Evolutionary conservation across 2,797 vertebrate species (phyloP).

Genomic region (Botia almorhae): DNA sequence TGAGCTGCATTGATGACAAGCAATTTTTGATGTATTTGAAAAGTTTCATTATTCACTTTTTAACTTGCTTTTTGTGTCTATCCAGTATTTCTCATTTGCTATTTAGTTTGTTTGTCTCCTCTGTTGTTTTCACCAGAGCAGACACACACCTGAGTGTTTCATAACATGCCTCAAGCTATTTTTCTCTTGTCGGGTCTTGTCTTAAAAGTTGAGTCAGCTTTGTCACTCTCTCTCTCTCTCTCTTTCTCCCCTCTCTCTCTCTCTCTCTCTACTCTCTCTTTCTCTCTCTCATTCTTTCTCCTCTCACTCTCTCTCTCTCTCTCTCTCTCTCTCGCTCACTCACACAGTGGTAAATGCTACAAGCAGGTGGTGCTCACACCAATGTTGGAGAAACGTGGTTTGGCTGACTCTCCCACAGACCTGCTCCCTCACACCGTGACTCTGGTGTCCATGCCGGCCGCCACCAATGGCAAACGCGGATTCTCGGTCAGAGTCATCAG

Average conservation of each 20-base stretch:
- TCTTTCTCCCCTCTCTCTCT: not conserved
- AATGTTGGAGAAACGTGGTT: constrained; percentile 88
- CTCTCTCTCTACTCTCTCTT: constrained; percentile 8
- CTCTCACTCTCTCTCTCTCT: too few relatives aligned
- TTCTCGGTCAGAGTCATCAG: constrained; percentile 88
- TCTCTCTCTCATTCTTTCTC: too few relatives aligned
- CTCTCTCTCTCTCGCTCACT: constrained; percentile 5
- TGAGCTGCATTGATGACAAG: not conserved
- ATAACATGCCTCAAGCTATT: constrained; percentile 6
- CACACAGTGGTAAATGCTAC: constrained; percentile 90
- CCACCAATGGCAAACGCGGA: constrained; percentile 89
- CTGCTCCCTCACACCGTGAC: constrained; percentile 93
- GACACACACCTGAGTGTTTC: constrained; percentile 23
- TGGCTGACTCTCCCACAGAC: constrained; percentile 85
- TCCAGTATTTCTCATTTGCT: not conserved
- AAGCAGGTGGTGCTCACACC: constrained; percentile 92
- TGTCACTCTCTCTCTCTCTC: constrained; percentile 16
- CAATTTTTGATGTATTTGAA: not conserved
- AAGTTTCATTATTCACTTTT: not conserved
- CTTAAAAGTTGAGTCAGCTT: not conserved
- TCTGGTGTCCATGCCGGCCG: constrained; percentile 92
- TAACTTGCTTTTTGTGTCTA: not conserved
- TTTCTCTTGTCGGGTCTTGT: constrained; percentile 29
- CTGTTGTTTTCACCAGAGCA: constrained; percentile 17
- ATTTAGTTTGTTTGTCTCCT: constrained; percentile 3